Conservation (phyloP, 1,140 invertebrate genomes). For the Centruroides vittatus region DNA sequence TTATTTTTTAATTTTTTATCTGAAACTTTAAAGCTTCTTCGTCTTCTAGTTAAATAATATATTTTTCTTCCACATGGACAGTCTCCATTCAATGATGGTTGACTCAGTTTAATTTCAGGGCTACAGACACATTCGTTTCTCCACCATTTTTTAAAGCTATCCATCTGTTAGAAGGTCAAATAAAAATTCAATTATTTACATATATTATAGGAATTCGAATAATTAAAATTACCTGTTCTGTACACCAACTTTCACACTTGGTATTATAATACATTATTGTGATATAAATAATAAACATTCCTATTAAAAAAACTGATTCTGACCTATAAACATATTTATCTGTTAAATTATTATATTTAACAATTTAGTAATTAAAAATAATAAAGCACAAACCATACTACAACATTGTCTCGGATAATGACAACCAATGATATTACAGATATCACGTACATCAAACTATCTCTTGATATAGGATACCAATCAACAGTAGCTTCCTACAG, state of each 20-base stretch:
- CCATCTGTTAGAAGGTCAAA: not conserved
- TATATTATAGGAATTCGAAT: not conserved
- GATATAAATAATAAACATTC: slow-evolving; percentile 14
- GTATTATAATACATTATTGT: slow-evolving; percentile 14
- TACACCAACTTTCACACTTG: slow-evolving; percentile 9
- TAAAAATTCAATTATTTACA: not conserved
- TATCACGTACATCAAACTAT: slow-evolving; percentile 73
- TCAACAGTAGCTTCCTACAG: slow-evolving; percentile 40
- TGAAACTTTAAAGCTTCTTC: too few species aligned
- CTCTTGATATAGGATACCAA: slow-evolving; percentile 84
- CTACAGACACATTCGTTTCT: not conserved
- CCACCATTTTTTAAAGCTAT: slow-evolving; percentile 7
- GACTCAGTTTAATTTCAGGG: too few species aligned
- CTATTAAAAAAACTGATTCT: slow-evolving; percentile 10
- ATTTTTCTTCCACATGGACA: too few species aligned
- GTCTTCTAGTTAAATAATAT: too few species aligned
- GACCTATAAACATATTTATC: not conserved
- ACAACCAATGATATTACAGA: slow-evolving; percentile 75
- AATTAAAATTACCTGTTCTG: slow-evolving; percentile 9
- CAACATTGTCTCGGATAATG: slow-evolving; percentile 69
- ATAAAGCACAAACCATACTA: slow-evolving; percentile 47
- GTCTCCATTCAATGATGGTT: too few species aligned
- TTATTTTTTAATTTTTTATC: too few species aligned
- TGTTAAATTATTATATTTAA: not conserved
- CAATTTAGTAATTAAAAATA: not conserved